phyloP scores from a whole-genome alignment of 2,888 invertebrate species.

The Diarsia dahlii region DNA sequence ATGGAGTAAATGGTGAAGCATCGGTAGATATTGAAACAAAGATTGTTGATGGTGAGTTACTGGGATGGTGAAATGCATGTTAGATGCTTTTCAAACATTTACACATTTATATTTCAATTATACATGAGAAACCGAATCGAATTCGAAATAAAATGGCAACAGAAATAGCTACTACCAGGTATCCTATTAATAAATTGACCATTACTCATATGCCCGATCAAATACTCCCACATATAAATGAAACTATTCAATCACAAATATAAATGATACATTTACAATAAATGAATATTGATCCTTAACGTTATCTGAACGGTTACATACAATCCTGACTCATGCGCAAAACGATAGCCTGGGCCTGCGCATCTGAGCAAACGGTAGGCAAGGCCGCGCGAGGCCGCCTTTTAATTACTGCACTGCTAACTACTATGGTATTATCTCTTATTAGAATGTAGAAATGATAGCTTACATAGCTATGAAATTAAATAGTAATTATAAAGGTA shows the following conservation, averaged over 20 bases:
- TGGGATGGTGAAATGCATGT: not conserved
- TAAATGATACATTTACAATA: conserved; percentile 43
- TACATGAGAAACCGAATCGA: not conserved
- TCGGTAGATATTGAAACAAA: conserved; percentile 5
- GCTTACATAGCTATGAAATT: conserved; percentile 16
- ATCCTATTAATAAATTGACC: not conserved
- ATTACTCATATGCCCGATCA: conserved; percentile 12
- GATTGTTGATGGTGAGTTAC: not conserved
- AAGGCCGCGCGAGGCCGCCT: conserved; percentile 82
- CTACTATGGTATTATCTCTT: conserved; percentile 52
- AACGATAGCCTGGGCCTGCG: conserved; percentile 68
- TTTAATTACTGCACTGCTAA: conserved; percentile 74
- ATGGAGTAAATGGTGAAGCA: conserved; percentile 16
- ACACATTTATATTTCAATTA: not conserved
- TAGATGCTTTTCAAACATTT: not conserved
- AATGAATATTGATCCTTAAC: conserved; percentile 59
- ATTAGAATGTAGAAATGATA: conserved; percentile 46
- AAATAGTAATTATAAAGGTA: not conserved
- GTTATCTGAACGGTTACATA: conserved; percentile 57
- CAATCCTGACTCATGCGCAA: conserved; percentile 68
- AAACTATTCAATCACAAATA: conserved; percentile 42
- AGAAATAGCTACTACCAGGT: not conserved
- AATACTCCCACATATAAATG: conserved; percentile 15
- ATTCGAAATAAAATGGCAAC: not conserved
- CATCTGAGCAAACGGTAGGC: conserved; percentile 83